Evolutionary conservation across 2,797 vertebrate species (phyloP), one percentile per base, ranked within the genome.

Genomic region (Danio kyathit): DNA sequence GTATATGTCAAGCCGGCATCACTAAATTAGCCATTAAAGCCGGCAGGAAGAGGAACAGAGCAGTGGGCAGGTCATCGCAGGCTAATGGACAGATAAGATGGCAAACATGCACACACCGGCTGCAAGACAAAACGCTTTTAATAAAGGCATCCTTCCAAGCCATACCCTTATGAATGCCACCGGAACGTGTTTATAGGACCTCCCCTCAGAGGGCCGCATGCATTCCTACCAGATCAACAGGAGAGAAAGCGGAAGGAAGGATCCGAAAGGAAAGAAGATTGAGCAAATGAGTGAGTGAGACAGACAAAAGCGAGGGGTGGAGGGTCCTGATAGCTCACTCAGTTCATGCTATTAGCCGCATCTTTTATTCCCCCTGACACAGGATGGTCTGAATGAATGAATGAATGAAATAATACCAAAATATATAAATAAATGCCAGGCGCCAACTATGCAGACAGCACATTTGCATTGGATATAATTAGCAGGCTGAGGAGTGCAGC

Each of bases 381-480:
- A 80, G 66, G 44, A 70, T 19, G 73, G 56, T 52, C 79, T 84
- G 83, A 86, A 87, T 85, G 86, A 90, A 89, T 89, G 86, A 90
- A 89, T 89, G 82, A 90, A 90, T 90, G 88, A 90, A 91, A 90
- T 86, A 89, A 89, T 85, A 85, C 90, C 77, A 83, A 86, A 90
- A 88, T 88, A 88, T 87, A 82, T 90, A 87, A 91, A 90, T 87
- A 88, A 82, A 17, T 52, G 17, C 57, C 51, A 85, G 83, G 61
- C 48, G 59, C 63, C 66, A 81, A 79, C 60, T 72, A 59, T 89
- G 76, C 86, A 81, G 85, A 91, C 84, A 90, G 88, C 83, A 83
- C 89, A 95, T 97, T 96, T 96, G 95, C 94, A 96, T 96, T 94
- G 91, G 89, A 95, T 91, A 96, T 96, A 99, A 97, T 98, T 98